Evolutionary conservation across 1,140 invertebrate genomes (phyloP).

Genomic region (Drosophila nigromelanica): DNA sequence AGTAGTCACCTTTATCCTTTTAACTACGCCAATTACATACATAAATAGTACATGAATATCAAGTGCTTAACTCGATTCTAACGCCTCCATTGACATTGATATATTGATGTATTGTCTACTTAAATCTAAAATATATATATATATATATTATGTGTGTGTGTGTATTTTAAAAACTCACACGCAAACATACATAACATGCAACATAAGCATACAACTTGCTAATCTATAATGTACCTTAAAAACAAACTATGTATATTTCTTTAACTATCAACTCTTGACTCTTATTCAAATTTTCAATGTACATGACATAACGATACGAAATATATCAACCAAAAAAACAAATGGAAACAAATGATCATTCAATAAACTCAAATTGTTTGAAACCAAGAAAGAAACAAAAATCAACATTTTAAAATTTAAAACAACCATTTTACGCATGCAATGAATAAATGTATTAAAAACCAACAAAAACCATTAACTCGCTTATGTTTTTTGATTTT

Average conservation of each 20-base stretch:
- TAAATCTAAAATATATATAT: conserved; percentile 46
- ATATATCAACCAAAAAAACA: conserved; percentile 21
- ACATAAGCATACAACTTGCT: conserved; percentile 41
- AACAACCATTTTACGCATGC: conserved; percentile 76
- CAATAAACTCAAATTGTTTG: conserved; percentile 34
- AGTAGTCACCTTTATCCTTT: conserved; percentile 58
- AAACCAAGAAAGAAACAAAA: conserved; percentile 39
- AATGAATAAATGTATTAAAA: conserved; percentile 80
- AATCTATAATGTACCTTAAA: conserved; percentile 77
- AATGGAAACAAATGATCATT: conserved; percentile 35
- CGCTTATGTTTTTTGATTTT: neutral
- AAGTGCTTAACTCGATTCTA: conserved; percentile 75
- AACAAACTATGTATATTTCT: conserved; percentile 69
- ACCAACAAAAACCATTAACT: neutral
- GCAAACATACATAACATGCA: conserved; percentile 16
- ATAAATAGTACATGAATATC: conserved; percentile 41
- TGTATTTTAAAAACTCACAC: conserved; percentile 31
- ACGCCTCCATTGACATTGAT: conserved; percentile 76
- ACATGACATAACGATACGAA: conserved; percentile 46
- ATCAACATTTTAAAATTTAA: conserved; percentile 79
- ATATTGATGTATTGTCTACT: conserved; percentile 79
- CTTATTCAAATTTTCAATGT: conserved; percentile 81
- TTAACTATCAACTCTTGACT: conserved; percentile 74
- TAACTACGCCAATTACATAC: conserved; percentile 62
- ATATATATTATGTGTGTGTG: conserved; percentile 30